Evolutionary conservation across 2,888 invertebrate species (phyloP).

Genomic region (Harpalus rubripes): DNA sequence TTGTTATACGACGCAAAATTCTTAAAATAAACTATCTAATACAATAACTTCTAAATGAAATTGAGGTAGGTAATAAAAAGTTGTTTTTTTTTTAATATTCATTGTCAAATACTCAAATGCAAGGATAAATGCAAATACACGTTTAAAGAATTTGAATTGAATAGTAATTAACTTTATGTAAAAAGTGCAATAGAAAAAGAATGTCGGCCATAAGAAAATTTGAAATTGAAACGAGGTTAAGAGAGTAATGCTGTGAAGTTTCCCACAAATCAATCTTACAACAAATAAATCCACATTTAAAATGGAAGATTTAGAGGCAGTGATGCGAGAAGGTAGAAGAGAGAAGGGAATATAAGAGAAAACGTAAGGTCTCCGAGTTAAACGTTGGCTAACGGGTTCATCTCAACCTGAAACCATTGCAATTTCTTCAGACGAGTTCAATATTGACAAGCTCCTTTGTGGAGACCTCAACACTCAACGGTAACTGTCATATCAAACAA

Average conservation of each 20-base stretch:
- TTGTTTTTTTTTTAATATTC: too few species aligned
- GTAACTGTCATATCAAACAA: constrained; percentile 59
- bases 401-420: constrained; percentile 36
- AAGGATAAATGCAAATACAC: neutral
- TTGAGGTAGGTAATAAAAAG: too few species aligned
- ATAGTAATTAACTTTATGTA: neutral
- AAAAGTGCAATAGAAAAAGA: neutral
- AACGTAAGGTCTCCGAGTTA: neutral
- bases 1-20: too few species aligned
- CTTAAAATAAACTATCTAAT: too few species aligned
- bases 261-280: constrained; percentile 28
- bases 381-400: constrained; percentile 29
- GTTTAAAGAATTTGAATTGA: neutral
- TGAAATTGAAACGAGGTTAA: constrained; percentile 4
- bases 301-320: constrained; percentile 2
- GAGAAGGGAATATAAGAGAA: neutral
- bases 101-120: neutral
- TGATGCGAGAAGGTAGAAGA: constrained; percentile 3
- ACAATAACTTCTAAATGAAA: too few species aligned
- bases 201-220: too few species aligned
- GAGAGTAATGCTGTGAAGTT: constrained; percentile 1
- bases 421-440: constrained; percentile 40
- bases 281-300: constrained; percentile 34
- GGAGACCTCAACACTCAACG: constrained; percentile 49
- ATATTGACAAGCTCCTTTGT: constrained; percentile 50